Evolutionary conservation across 2,797 vertebrate genomes (phyloP).

Genomic region (Aulostomus chinensis): DNA sequence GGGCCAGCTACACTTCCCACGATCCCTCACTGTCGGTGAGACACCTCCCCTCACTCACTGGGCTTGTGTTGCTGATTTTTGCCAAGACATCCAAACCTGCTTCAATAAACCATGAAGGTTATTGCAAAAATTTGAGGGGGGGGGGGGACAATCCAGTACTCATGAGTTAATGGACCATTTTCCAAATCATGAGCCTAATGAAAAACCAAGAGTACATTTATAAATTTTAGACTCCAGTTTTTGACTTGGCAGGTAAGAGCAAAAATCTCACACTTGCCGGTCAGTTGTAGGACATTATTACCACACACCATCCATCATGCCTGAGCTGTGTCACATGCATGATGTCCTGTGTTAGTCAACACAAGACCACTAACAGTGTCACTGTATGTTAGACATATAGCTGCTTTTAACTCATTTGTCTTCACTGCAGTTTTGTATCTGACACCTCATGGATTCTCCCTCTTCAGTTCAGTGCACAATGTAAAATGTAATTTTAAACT

Average conservation of each 20-base stretch:
- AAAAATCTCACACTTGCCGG: conserved; percentile 8
- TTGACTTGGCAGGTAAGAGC: conserved; percentile 30
- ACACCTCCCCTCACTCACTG: conserved; percentile 47
- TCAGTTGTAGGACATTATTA: neutral
- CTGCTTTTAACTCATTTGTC: neutral
- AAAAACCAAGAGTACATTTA: neutral
- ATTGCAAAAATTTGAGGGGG: too few species aligned
- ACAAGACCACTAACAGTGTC: conserved; percentile 4
- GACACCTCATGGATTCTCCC: neutral
- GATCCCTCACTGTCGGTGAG: conserved; percentile 91
- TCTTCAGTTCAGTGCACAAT: conserved; percentile 3
- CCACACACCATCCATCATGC: neutral
- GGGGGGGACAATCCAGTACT: too few species aligned
- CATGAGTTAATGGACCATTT: too few species aligned
- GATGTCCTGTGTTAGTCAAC: neutral
- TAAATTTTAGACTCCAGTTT: neutral
- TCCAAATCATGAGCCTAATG: neutral
- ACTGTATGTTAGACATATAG: neutral
- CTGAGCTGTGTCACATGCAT: conserved; percentile 9
- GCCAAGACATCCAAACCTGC: conserved; percentile 27
- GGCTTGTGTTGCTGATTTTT: conserved; percentile 4
- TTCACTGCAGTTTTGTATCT: conserved; percentile 2
- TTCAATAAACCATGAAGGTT: too few species aligned
- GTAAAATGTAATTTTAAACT: conserved; percentile 5
- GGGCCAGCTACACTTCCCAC: conserved; percentile 90